These are phyloP conservation scores for Daktulosphaira vitifoliae DNA, from an alignment of 1,140 invertebrate species.

Conservation along the genomic window DNA sequence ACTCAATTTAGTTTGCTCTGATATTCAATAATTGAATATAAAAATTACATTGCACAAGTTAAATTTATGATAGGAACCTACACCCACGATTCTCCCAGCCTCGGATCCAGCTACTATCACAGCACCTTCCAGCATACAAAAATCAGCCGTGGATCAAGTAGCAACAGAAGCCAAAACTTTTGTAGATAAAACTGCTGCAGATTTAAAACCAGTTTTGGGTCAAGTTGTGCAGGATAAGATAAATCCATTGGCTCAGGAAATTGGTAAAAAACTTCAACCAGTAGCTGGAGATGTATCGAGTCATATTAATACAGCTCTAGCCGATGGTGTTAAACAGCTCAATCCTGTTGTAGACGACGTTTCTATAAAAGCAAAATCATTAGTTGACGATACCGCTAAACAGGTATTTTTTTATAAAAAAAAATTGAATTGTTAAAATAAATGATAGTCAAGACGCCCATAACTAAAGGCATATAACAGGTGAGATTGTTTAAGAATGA, in stretches of 20 bases:
- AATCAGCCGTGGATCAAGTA: background rate
- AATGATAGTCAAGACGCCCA: too few relatives aligned
- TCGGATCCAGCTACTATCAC: background rate
- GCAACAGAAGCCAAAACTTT: slow-evolving; percentile 16
- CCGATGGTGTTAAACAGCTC: slow-evolving; percentile 16
- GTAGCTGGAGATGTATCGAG: slow-evolving; percentile 3
- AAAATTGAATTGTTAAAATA: too few relatives aligned
- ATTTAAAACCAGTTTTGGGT: slow-evolving; percentile 11
- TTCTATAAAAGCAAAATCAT: background rate
- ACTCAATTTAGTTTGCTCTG: too few relatives aligned
- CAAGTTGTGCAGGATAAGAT: slow-evolving; percentile 11
- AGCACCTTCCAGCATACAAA: background rate
- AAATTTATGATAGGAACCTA: background rate
- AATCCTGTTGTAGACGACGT: slow-evolving; percentile 18
- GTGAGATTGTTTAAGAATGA: too few relatives aligned
- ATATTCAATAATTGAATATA: too few relatives aligned
- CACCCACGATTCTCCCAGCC: background rate
- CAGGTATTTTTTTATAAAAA: too few relatives aligned
- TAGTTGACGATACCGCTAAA: slow-evolving; percentile 13
- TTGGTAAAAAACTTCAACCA: slow-evolving; percentile 6
- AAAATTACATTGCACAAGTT: too few relatives aligned
- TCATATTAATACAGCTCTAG: slow-evolving; percentile 9
- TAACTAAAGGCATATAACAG: too few relatives aligned
- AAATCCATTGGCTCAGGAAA: background rate
- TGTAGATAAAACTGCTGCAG: slow-evolving; percentile 5